Evolutionary conservation across 2,888 invertebrate species (phyloP).

Genomic region (Elmis aenea): DNA sequence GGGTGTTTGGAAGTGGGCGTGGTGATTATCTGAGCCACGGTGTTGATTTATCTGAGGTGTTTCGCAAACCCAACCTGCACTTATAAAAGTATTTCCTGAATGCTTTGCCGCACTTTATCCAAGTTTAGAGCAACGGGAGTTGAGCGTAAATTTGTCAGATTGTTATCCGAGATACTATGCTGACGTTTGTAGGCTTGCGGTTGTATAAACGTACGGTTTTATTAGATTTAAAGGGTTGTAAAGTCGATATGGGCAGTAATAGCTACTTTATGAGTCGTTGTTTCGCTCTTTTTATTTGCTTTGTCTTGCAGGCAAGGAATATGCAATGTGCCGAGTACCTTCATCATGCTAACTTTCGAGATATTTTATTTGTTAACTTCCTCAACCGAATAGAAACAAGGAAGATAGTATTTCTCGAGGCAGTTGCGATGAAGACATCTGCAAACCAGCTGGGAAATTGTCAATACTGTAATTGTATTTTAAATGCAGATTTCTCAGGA

Average conservation of each 20-base stretch:
- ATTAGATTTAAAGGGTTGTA: slow-evolving; percentile 27
- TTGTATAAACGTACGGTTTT: slow-evolving; percentile 24
- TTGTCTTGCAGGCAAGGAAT: too few relatives aligned
- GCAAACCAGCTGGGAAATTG: too few relatives aligned
- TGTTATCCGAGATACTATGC: slow-evolving; percentile 28
- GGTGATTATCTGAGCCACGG: slow-evolving; percentile 25
- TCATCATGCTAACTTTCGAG: too few relatives aligned
- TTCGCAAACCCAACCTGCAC: slow-evolving; percentile 21
- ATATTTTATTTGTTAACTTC: too few relatives aligned
- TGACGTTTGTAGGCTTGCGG: slow-evolving; percentile 25
- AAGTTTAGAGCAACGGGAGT: slow-evolving; percentile 16
- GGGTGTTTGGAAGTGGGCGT: slow-evolving; percentile 19
- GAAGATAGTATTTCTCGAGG: too few relatives aligned
- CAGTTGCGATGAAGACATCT: too few relatives aligned
- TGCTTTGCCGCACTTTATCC: slow-evolving; percentile 21
- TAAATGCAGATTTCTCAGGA: too few relatives aligned
- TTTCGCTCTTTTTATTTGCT: slow-evolving; percentile 17
- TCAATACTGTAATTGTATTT: too few relatives aligned
- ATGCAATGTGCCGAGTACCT: too few relatives aligned
- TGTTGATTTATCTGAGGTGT: slow-evolving; percentile 31
- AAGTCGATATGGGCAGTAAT: slow-evolving; percentile 25
- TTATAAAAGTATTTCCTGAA: slow-evolving; percentile 24
- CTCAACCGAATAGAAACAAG: too few relatives aligned
- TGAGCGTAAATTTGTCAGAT: slow-evolving; percentile 30
- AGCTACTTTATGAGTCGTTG: slow-evolving; percentile 21